Conservation (phyloP, 2,113 vertebrate species). For the Apodemus sylvaticus region DNA sequence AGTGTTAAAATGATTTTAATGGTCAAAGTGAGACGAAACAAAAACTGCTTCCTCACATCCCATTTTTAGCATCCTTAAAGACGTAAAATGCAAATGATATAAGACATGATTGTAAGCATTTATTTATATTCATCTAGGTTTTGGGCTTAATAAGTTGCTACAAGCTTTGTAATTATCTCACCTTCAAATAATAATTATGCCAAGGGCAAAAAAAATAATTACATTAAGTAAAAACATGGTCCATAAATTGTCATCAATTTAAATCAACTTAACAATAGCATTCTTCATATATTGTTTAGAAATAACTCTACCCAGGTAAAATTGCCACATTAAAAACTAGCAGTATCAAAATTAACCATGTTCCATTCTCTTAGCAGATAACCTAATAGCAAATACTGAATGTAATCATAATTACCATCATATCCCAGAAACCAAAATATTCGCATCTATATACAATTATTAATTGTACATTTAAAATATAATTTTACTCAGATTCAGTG, state of each 20-base stretch:
- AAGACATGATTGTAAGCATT: constrained; percentile 16
- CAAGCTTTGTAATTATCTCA: constrained; percentile 30
- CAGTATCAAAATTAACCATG: constrained; percentile 56
- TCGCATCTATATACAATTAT: constrained; percentile 33
- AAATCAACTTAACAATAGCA: constrained; percentile 49
- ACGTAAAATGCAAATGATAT: not conserved
- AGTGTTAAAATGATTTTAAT: constrained; percentile 16
- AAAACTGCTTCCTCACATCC: constrained; percentile 10
- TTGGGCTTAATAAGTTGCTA: constrained; percentile 41
- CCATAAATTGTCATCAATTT: constrained; percentile 34
- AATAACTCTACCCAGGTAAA: constrained; percentile 64
- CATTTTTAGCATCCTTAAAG: constrained; percentile 9
- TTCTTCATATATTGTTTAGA: constrained; percentile 45
- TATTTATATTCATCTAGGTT: constrained; percentile 47
- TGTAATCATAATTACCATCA: constrained; percentile 53
- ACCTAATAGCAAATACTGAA: not conserved
- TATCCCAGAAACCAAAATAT: constrained; percentile 30
- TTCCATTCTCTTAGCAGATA: constrained; percentile 22
- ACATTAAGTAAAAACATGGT: constrained; percentile 46
- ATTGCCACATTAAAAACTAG: constrained; percentile 45
- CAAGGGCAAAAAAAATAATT: constrained; percentile 58
- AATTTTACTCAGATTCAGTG: constrained; percentile 31
- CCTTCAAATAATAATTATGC: constrained; percentile 42
- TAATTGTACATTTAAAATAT: constrained; percentile 52
- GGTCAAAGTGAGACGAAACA: constrained; percentile 47